Conservation (phyloP, 2,888 invertebrate genomes). For the Stegophylla sp. region DNA sequence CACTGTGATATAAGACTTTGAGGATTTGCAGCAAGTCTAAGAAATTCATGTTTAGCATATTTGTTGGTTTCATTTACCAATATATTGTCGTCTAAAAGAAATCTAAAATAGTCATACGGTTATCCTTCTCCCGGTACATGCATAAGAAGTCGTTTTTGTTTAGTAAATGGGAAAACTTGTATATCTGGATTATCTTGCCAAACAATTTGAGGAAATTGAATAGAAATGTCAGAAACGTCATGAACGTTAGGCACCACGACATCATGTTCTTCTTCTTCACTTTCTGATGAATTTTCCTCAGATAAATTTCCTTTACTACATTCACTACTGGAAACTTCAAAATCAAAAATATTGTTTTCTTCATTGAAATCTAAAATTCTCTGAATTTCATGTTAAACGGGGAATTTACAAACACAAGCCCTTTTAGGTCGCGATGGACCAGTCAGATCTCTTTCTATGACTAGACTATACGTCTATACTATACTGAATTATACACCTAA, state of each 20-base stretch:
- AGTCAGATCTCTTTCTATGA: too few relatives aligned
- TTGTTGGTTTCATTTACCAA: background rate
- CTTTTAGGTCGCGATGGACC: constrained; percentile 5
- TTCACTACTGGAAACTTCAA: background rate
- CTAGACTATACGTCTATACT: background rate
- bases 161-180: background rate
- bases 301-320: background rate
- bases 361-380: constrained; percentile 7
- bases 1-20: background rate
- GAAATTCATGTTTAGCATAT: background rate
- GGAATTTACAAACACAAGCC: background rate
- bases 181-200: too few relatives aligned
- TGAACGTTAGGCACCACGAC: too few relatives aligned
- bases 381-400: constrained; percentile 6
- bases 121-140: background rate
- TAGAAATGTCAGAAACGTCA: too few relatives aligned
- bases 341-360: constrained; percentile 1
- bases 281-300: too few relatives aligned
- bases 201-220: background rate
- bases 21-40: background rate
- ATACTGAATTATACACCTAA: background rate
- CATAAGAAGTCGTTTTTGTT: background rate
- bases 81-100: background rate
- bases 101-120: background rate
- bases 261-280: too few relatives aligned